Evolutionary conservation across 2,888 invertebrate species (phyloP).

Genomic region (Crepidodera aurea): DNA sequence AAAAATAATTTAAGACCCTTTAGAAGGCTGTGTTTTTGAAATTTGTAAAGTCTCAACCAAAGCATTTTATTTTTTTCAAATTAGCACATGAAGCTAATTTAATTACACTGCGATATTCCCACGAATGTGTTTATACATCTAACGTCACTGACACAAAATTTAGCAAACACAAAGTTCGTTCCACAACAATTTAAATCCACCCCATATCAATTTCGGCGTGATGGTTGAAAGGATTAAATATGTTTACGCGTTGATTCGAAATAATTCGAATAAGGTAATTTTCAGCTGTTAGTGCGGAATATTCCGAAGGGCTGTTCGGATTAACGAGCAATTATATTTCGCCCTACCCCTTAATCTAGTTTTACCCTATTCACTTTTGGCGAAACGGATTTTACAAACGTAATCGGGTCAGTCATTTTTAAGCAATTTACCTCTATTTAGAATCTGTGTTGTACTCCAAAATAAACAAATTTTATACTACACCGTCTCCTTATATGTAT

Average conservation of each 20-base stretch:
- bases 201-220: constrained; percentile 37
- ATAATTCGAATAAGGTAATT: constrained; percentile 43
- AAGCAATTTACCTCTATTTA: not conserved
- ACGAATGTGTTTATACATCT: not conserved
- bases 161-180: constrained; percentile 12
- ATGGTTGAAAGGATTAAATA: constrained; percentile 41
- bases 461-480: too few relatives aligned
- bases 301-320: constrained; percentile 35
- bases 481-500: too few relatives aligned
- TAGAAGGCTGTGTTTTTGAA: too few relatives aligned
- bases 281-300: constrained; percentile 43
- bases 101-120: too few relatives aligned
- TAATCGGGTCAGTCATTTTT: not conserved
- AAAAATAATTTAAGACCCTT: too few relatives aligned
- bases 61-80: too few relatives aligned
- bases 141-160: constrained; percentile 3
- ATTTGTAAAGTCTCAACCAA: too few relatives aligned
- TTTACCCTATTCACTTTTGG: constrained; percentile 25
- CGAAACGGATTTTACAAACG: constrained; percentile 11
- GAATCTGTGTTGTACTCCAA: too few relatives aligned
- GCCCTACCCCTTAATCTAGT: constrained; percentile 29
- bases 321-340: constrained; percentile 38
- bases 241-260: constrained; percentile 41
- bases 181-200: constrained; percentile 27
- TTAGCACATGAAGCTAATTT: too few relatives aligned